Percentiles rank a stretch among this genome's conserved stretches.
Conservation (phyloP, 2,888 invertebrate species). For the Lepidonotus clava region DNA sequence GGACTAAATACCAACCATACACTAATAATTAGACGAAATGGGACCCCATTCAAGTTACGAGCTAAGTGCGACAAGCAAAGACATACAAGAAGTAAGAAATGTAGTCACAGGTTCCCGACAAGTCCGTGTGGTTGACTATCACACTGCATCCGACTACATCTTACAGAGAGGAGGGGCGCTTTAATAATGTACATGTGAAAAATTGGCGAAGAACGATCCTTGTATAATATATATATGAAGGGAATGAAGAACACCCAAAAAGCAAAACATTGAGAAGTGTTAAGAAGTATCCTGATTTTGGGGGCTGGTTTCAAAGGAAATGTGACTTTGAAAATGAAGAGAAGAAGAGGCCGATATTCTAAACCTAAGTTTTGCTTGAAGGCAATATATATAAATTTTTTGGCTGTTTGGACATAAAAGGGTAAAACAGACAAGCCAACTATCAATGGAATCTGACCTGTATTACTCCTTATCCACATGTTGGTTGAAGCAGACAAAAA, state of each 20-base stretch:
- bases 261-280: constrained; percentile 28
- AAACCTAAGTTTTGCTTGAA: constrained; percentile 35
- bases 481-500: constrained; percentile 46
- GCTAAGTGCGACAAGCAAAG: constrained; percentile 45
- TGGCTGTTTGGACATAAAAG: constrained; percentile 36
- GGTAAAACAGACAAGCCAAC: constrained; percentile 40
- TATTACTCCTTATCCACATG: constrained; percentile 39
- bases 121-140: background rate
- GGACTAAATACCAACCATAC: constrained; percentile 53
- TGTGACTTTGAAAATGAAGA: constrained; percentile 31
- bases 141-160: constrained; percentile 13
- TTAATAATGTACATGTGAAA: background rate
- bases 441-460: constrained; percentile 51
- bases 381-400: constrained; percentile 23
- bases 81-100: constrained; percentile 49
- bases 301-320: constrained; percentile 14
- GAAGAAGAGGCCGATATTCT: constrained; percentile 23
- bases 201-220: constrained; percentile 6
- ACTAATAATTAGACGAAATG: constrained; percentile 51
- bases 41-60: constrained; percentile 49
- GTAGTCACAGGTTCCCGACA: constrained; percentile 47
- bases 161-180: background rate
- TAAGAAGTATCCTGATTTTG: constrained; percentile 22
- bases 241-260: constrained; percentile 15
- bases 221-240: constrained; percentile 6